phyloP scores from a whole-genome alignment of 2,797 vertebrate genomes.

The Gorsachius magnificus region DNA sequence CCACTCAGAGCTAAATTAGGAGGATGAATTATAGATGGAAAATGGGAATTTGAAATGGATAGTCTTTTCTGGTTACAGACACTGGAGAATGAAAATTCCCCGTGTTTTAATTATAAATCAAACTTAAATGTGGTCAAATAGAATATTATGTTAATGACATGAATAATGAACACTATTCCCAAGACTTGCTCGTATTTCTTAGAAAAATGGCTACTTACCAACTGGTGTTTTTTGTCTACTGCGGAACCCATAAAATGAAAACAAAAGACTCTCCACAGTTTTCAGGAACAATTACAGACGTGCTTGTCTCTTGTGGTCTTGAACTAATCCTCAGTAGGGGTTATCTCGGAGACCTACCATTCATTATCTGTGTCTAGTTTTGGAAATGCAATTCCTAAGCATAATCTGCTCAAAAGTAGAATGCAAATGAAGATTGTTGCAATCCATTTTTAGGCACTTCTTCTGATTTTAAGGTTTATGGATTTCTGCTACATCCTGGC shows the following conservation, averaged over 20 bases:
- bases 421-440: background rate
- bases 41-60: constrained; percentile 58
- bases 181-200: constrained; percentile 47
- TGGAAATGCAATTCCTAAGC: constrained; percentile 14
- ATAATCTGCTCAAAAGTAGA: constrained; percentile 9
- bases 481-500: background rate
- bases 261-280: constrained; percentile 48
- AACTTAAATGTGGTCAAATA: constrained; percentile 58
- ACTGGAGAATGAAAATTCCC: constrained; percentile 38
- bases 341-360: constrained; percentile 25
- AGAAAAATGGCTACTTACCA: constrained; percentile 55
- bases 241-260: constrained; percentile 48
- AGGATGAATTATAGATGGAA: constrained; percentile 65
- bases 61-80: constrained; percentile 44
- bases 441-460: background rate
- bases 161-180: constrained; percentile 58
- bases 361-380: constrained; percentile 21
- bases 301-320: constrained; percentile 38
- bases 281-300: constrained; percentile 52
- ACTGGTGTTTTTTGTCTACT: constrained; percentile 17
- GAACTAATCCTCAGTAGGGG: constrained; percentile 31
- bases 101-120: constrained; percentile 60
- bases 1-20: constrained; percentile 32
- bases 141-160: constrained; percentile 51
- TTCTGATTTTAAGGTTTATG: background rate